phyloP scores from a whole-genome alignment of 2,797 vertebrate species.

The Lepus townsendii region DNA sequence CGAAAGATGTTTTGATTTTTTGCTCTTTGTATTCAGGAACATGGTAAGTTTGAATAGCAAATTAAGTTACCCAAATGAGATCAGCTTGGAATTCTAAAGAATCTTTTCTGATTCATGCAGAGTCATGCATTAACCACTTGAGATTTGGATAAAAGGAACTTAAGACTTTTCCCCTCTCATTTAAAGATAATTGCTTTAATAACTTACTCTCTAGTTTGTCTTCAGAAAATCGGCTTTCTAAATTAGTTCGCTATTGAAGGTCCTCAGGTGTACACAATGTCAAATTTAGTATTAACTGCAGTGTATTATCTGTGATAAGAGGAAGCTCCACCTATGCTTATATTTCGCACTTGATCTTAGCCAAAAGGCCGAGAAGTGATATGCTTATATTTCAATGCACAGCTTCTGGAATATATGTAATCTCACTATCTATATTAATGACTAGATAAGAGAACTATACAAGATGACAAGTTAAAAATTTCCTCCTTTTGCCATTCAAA shows the following conservation, averaged over 20 bases:
- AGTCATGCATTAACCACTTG: slow-evolving; percentile 90
- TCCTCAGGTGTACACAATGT: slow-evolving; percentile 84
- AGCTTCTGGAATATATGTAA: not conserved
- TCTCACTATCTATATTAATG: not conserved
- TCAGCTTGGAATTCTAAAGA: slow-evolving; percentile 86
- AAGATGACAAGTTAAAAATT: not conserved
- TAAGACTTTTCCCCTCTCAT: slow-evolving; percentile 82
- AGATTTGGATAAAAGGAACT: slow-evolving; percentile 86
- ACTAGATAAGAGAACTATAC: not conserved
- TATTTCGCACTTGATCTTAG: not conserved
- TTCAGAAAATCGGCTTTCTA: slow-evolving; percentile 87
- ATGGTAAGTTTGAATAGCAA: slow-evolving; percentile 83
- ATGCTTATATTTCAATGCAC: not conserved
- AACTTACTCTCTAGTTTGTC: slow-evolving; percentile 84
- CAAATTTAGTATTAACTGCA: slow-evolving; percentile 88
- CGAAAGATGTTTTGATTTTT: slow-evolving; percentile 66
- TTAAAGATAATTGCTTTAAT: slow-evolving; percentile 89
- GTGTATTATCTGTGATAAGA: slow-evolving; percentile 82
- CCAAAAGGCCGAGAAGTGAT: too few species aligned
- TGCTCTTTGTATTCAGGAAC: slow-evolving; percentile 79
- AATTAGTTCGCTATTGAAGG: slow-evolving; percentile 86
- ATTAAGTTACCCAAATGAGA: slow-evolving; percentile 86
- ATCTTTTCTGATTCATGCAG: slow-evolving; percentile 88
- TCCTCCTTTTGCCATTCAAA: not conserved
- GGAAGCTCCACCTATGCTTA: slow-evolving; percentile 78